Conservation (phyloP, 2,797 vertebrate genomes). For the Delichon dasypus region DNA sequence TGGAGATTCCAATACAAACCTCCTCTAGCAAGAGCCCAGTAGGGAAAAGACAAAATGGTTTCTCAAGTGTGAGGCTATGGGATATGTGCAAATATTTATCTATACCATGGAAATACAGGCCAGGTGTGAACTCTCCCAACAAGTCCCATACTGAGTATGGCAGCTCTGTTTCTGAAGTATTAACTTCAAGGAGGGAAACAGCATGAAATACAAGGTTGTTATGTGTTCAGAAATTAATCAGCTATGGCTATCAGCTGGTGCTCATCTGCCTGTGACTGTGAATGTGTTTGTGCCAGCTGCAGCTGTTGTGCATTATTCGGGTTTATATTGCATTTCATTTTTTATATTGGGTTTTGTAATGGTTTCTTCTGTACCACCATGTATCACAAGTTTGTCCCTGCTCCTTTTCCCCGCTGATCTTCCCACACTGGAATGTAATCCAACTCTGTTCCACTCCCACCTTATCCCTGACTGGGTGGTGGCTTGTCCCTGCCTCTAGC, state of each 20-base stretch:
- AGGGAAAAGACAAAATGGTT: neutral
- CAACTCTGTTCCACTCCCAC: too few species aligned
- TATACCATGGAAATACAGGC: neutral
- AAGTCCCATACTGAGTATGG: neutral
- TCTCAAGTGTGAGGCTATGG: neutral
- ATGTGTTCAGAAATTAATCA: constrained; percentile 20
- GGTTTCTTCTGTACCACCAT: too few species aligned
- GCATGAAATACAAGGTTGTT: neutral
- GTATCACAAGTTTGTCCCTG: too few species aligned
- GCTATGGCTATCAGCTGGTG: neutral
- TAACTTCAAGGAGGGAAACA: constrained; percentile 11
- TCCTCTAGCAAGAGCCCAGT: neutral
- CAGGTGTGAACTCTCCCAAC: neutral
- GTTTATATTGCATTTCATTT: too few species aligned
- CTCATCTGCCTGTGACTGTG: neutral
- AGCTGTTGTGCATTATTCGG: too few species aligned
- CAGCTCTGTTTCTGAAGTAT: neutral
- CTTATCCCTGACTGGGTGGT: too few species aligned
- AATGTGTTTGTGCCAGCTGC: neutral
- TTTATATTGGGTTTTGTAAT: too few species aligned
- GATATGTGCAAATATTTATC: neutral
- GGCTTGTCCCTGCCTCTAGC: too few species aligned
- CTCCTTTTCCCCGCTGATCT: too few species aligned
- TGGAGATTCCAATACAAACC: neutral
- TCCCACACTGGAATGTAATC: too few species aligned